Conservation (phyloP, 23 tunicate genomes). For the Styela clava region DNA sequence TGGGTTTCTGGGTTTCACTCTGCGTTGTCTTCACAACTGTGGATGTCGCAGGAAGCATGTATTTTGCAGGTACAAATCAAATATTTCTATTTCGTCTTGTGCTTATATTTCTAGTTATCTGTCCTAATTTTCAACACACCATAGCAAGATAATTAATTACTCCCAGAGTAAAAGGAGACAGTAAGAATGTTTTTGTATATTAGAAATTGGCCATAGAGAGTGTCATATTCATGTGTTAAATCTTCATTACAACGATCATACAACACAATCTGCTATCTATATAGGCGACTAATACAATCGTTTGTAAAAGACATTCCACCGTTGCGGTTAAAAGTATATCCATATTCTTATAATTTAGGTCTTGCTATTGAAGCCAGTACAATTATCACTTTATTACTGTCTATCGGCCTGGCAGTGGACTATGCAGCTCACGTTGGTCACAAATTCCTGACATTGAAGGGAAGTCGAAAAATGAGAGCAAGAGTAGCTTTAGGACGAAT, state of each 20-base stretch:
- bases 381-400: conserved; percentile 18
- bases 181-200: too few species aligned
- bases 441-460: conserved; percentile 18
- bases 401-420: conserved; percentile 37
- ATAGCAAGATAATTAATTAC: too few species aligned
- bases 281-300: too few species aligned
- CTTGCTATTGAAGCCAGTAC: conserved; percentile 38
- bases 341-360: too few species aligned
- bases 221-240: too few species aligned
- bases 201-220: too few species aligned
- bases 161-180: too few species aligned
- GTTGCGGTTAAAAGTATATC: too few species aligned
- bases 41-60: conserved; percentile 33
- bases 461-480: conserved; percentile 11
- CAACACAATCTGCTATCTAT: too few species aligned
- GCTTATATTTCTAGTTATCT: not conserved
- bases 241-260: too few species aligned
- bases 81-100: not conserved
- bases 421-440: conserved; percentile 32
- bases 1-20: conserved; percentile 26
- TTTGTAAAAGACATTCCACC: too few species aligned
- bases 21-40: conserved; percentile 25
- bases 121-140: too few species aligned
- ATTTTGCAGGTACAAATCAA: conserved; percentile 12
- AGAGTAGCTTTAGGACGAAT: conserved; percentile 19